phyloP scores from a whole-genome alignment of 2,797 vertebrate species.

The Arrhamphus sclerolepis region DNA sequence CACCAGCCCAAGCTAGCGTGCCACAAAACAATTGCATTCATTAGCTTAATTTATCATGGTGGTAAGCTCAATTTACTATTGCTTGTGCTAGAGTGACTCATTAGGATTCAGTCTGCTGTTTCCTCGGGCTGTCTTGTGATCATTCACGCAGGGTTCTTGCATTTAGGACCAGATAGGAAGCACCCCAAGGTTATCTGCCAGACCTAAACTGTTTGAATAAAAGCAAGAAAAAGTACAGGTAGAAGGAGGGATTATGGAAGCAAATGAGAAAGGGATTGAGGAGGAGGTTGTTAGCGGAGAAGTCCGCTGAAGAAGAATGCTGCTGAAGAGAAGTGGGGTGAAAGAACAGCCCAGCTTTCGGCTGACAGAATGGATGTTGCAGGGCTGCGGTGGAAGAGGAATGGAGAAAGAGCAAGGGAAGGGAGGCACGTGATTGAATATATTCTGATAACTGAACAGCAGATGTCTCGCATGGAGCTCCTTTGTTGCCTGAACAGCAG shows the following conservation, averaged over 20 bases:
- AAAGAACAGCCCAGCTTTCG: constrained; percentile 59
- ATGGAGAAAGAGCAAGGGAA: constrained; percentile 68
- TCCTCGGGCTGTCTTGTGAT: constrained; percentile 79
- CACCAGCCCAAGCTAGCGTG: constrained; percentile 79
- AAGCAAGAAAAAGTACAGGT: constrained; percentile 65
- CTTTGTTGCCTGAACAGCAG: constrained; percentile 92
- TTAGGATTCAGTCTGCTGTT: constrained; percentile 81
- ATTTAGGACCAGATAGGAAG: constrained; percentile 76
- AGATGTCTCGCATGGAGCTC: constrained; percentile 93
- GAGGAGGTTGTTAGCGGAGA: constrained; percentile 45
- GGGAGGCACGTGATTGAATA: constrained; percentile 85
- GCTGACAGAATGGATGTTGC: constrained; percentile 75
- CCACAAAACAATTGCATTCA: constrained; percentile 84
- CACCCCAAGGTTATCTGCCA: constrained; percentile 74
- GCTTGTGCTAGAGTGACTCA: constrained; percentile 77
- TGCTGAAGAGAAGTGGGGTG: constrained; percentile 57
- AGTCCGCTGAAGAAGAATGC: constrained; percentile 73
- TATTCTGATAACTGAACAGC: constrained; percentile 92
- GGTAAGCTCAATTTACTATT: constrained; percentile 86
- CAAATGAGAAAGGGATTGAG: constrained; percentile 61
- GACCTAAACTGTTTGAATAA: constrained; percentile 75
- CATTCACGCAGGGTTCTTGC: constrained; percentile 73
- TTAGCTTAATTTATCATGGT: constrained; percentile 86
- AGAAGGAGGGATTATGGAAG: constrained; percentile 72
- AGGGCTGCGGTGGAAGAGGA: constrained; percentile 58